Evolutionary conservation across 2,113 vertebrate genomes (phyloP).

Genomic region (Sclerurus mexicanus): DNA sequence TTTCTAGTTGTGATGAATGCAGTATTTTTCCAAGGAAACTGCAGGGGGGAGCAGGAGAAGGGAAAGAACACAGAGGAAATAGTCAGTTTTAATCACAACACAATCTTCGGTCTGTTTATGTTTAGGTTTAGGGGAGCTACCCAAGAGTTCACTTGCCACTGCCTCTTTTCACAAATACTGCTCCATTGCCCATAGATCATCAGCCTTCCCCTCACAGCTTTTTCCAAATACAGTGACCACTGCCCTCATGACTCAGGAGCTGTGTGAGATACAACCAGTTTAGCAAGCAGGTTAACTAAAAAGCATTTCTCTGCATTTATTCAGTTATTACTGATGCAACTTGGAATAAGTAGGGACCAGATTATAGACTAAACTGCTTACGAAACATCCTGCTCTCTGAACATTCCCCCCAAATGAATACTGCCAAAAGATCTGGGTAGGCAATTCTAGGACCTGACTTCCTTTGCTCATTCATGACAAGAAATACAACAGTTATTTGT

Average conservation of each 20-base stretch:
- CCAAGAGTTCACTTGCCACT: not conserved
- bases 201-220: not conserved
- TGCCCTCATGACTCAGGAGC: not conserved
- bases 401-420: not conserved
- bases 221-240: not conserved
- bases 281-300: not conserved
- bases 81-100: not conserved
- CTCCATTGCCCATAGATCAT: not conserved
- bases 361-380: not conserved
- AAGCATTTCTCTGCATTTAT: not conserved
- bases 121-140: not conserved
- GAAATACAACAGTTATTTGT: not conserved
- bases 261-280: not conserved
- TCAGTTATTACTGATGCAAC: not conserved
- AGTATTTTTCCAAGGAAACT: not conserved
- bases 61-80: not conserved
- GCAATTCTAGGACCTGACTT: not conserved
- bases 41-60: no score
- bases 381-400: not conserved
- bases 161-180: not conserved
- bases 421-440: not conserved
- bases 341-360: not conserved
- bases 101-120: not conserved
- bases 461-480: not conserved
- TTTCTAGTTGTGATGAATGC: not conserved